A percentile compares a stretch with the other conserved stretches of the same genome.
Conservation (phyloP, 1,140 invertebrate genomes). For the Semibalanus balanoides region DNA sequence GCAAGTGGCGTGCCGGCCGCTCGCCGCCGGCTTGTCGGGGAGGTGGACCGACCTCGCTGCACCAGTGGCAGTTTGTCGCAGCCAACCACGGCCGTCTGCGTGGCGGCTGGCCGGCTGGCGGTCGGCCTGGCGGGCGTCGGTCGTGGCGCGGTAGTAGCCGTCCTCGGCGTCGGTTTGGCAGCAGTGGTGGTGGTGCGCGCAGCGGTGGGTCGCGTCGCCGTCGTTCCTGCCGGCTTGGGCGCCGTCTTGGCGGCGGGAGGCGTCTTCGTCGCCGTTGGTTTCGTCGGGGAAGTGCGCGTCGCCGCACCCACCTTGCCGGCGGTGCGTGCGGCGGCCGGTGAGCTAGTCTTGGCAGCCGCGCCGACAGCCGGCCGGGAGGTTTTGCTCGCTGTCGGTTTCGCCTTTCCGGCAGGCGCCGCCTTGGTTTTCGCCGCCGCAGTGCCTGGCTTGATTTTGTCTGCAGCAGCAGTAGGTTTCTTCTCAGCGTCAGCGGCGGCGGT, state of each 20-base stretch:
- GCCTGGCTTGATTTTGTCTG: not conserved
- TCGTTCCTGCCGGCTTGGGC: not conserved
- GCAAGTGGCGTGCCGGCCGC: too few species aligned
- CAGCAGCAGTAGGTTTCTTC: not conserved
- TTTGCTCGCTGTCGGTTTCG: not conserved
- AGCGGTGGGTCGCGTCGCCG: too few species aligned
- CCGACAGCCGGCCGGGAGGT: too few species aligned
- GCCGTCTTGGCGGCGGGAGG: not conserved
- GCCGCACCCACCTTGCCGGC: not conserved
- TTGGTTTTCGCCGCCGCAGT: too few species aligned
- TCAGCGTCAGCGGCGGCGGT: conserved; percentile 4
- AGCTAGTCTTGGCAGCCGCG: too few species aligned
- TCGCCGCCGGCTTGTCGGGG: not conserved
- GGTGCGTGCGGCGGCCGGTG: not conserved
- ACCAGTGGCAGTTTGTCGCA: too few species aligned
- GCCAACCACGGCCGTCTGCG: too few species aligned
- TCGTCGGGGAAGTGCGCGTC: not conserved
- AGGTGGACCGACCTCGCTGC: not conserved
- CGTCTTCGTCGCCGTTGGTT: not conserved
- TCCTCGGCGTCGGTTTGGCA: not conserved
- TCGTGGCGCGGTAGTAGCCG: too few species aligned
- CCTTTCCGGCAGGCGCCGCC: not conserved
- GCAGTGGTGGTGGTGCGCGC: too few species aligned
- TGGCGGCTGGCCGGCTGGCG: too few species aligned
- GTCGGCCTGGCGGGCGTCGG: too few species aligned